Evolutionary conservation across 2,888 invertebrate species (phyloP).

Genomic region (Metellina segmentata): DNA sequence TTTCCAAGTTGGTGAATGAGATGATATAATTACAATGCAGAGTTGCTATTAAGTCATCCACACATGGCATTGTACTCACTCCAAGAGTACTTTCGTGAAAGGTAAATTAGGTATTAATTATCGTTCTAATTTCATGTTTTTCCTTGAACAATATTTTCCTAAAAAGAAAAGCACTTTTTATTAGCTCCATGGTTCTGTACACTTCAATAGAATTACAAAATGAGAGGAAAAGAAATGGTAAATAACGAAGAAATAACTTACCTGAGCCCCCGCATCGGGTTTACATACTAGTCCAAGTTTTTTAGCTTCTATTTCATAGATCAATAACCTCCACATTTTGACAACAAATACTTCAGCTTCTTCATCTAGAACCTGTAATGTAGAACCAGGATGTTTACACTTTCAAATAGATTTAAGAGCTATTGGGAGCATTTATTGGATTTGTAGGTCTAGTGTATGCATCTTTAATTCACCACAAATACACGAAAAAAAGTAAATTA

Average conservation of each 20-base stretch:
- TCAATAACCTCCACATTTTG: constrained; percentile 99
- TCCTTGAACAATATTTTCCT: constrained; percentile 62
- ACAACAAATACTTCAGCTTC: constrained; percentile 99
- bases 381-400: no score
- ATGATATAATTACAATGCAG: constrained; percentile 74
- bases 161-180: constrained; percentile 22
- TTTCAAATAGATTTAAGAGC: no score
- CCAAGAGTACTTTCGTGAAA: constrained; percentile 4
- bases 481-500: no score
- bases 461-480: not conserved
- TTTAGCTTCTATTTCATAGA: constrained; percentile 99
- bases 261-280: constrained; percentile 45
- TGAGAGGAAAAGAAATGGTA: no score
- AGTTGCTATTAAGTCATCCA: constrained; percentile 33
- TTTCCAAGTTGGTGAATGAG: constrained; percentile 40
- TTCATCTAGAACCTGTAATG: constrained; percentile 94
- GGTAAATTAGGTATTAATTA: constrained; percentile 13
- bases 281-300: constrained; percentile 92
- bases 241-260: not conserved
- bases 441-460: not conserved
- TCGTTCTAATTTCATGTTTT: constrained; percentile 62
- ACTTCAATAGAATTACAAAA: no score
- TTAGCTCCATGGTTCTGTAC: no score
- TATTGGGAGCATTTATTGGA: no score
- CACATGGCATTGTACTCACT: constrained; percentile 5